phyloP scores from a whole-genome alignment of 1,140 invertebrate genomes.

The Pseudomyrmex sp. region DNA sequence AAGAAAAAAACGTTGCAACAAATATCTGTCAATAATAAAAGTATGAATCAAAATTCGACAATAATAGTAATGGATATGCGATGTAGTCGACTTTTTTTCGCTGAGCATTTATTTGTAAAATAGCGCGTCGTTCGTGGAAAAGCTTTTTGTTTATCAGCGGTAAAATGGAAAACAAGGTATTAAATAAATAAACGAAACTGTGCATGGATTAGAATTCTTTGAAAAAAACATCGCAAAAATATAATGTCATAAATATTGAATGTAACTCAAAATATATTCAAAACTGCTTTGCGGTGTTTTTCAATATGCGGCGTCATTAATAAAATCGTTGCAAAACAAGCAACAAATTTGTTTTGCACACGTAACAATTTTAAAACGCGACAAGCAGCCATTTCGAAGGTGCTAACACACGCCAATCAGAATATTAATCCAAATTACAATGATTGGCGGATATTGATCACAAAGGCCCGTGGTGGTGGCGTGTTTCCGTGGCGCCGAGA shows the following conservation, averaged over 20 bases:
- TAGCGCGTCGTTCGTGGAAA: too few relatives aligned
- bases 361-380: not conserved
- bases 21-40: not conserved
- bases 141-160: too few relatives aligned
- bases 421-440: slow-evolving; percentile 11
- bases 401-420: not conserved
- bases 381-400: slow-evolving; percentile 2
- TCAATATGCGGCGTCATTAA: too few relatives aligned
- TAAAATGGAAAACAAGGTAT: too few relatives aligned
- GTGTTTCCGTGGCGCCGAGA: slow-evolving; percentile 39
- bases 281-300: too few relatives aligned
- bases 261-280: not conserved
- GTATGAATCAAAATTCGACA: not conserved
- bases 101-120: too few relatives aligned
- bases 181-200: not conserved
- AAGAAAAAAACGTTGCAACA: too few relatives aligned
- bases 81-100: too few relatives aligned
- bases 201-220: not conserved
- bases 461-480: not conserved
- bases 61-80: not conserved
- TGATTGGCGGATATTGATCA: slow-evolving; percentile 29
- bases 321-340: not conserved
- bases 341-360: too few relatives aligned
- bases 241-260: not conserved
- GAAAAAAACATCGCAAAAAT: not conserved